phyloP scores from a whole-genome alignment of 2,113 vertebrate genomes.

The Festucalex cinctus region DNA sequence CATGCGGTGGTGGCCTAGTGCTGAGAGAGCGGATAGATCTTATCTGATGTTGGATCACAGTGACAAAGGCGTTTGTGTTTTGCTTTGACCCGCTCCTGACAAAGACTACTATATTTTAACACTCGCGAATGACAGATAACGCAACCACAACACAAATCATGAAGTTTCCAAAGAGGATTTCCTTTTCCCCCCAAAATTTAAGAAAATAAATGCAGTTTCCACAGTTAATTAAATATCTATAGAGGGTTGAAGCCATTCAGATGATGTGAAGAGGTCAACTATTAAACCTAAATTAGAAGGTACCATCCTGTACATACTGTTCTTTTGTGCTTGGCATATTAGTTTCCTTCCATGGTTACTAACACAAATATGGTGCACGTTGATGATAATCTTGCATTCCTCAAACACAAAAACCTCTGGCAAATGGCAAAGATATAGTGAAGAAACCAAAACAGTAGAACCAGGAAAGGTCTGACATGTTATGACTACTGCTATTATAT shows the following conservation, averaged over 20 bases:
- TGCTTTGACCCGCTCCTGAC: constrained; percentile 28
- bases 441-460: constrained; percentile 67
- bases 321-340: constrained; percentile 53
- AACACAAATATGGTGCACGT: constrained; percentile 60
- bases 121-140: constrained; percentile 30
- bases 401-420: constrained; percentile 40
- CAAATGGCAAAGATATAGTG: constrained; percentile 45
- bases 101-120: constrained; percentile 27
- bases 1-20: constrained; percentile 41
- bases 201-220: constrained; percentile 19
- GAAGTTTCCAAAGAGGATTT: constrained; percentile 15
- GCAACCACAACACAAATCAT: constrained; percentile 1
- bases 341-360: constrained; percentile 59
- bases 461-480: constrained; percentile 74
- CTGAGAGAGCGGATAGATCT: constrained; percentile 56
- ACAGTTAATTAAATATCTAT: constrained; percentile 9
- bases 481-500: constrained; percentile 74
- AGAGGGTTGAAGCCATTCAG: constrained; percentile 24
- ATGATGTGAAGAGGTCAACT: constrained; percentile 42
- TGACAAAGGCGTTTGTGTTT: constrained; percentile 53
- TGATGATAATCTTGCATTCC: constrained; percentile 71
- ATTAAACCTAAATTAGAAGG: constrained; percentile 41
- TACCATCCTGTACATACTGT: constrained; percentile 43
- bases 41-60: constrained; percentile 56
- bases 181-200: constrained; percentile 15